Base-by-base conservation (phyloP, 2,888 invertebrate genomes). In the Stenolophus ochropezus region DNA sequence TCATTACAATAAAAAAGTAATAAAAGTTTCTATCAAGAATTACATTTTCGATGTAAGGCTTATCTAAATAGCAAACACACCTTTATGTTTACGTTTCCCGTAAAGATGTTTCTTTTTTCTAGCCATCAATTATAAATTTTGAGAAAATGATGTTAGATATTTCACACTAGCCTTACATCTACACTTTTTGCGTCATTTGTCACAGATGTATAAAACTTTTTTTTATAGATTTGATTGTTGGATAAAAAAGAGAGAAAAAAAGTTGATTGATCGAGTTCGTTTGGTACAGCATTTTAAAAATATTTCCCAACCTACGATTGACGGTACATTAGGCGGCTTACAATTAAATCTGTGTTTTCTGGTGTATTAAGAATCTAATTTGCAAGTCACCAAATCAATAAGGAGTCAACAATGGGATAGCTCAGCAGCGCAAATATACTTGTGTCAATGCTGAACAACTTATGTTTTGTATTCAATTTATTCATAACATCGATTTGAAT, bases 321-420 rank as follows among this genome's bases (percentile, higher is more conserved):
- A 73, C 23, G 47, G 16, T 73, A 73, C 49, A n/a, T 47, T 14
- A 61, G 61, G 71, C 27, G 79, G 33, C 27, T 56, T 53, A 71
- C 69, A 71, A 71, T 79, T 79, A 69, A 78, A 79, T 71, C 16
- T 65, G 20, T 71, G 79, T 79, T 71, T 79, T 49, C 71, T 69
- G 27, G 27, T 71, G 56, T 79, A 79, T 79, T 71, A 79, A 79
- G 53, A 25, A 51, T 20, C 51, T 79, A 79, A 79, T 79, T 79
- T 69, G 79, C 51, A 49, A 73, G 25, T 21, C 73, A 73, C 21
- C 21, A 21, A 49, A 73, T 73, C 51, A 49, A 20, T 73, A 23
- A 73, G 14, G 4, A 49, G 6, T 33, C 33, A 33, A 18, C 33
- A 33, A 65, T 61, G 25, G 14, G 11, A 23, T 4, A 61, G 11